phyloP scores from a whole-genome alignment of 1,140 invertebrate genomes.

The Dendroctonus valens region DNA sequence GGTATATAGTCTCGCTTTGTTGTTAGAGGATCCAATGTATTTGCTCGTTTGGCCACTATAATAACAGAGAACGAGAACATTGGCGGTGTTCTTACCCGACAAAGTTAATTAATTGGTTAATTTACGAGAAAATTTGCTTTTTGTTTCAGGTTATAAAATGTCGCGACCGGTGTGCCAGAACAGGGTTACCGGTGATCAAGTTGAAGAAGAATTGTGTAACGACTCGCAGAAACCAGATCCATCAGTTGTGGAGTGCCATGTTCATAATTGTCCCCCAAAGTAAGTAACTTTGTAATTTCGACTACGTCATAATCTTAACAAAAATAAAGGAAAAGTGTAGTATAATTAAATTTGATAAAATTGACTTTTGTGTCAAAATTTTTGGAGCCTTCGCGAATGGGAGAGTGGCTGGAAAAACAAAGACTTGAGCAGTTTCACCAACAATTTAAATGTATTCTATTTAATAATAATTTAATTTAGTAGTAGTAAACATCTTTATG shows the following conservation, averaged over 20 bases:
- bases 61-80: too few relatives aligned
- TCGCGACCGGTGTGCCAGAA: constrained; percentile 75
- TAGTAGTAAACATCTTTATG: too few relatives aligned
- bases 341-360: too few relatives aligned
- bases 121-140: not conserved
- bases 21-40: constrained; percentile 2
- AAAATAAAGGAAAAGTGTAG: too few relatives aligned
- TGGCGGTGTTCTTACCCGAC: too few relatives aligned
- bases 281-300: constrained; percentile 55
- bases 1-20: constrained; percentile 8
- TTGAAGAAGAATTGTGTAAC: constrained; percentile 77
- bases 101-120: not conserved
- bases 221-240: constrained; percentile 70
- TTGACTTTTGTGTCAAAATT: too few relatives aligned
- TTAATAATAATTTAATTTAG: too few relatives aligned
- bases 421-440: too few relatives aligned
- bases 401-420: too few relatives aligned
- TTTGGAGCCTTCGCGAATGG: too few relatives aligned
- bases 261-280: constrained; percentile 82
- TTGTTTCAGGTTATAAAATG: constrained; percentile 76
- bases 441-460: too few relatives aligned
- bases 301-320: too few relatives aligned
- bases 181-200: constrained; percentile 67
- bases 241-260: constrained; percentile 77
- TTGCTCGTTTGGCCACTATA: constrained; percentile 1